Conservation (phyloP, 2,888 invertebrate species). For the Tortricodes alternella region DNA sequence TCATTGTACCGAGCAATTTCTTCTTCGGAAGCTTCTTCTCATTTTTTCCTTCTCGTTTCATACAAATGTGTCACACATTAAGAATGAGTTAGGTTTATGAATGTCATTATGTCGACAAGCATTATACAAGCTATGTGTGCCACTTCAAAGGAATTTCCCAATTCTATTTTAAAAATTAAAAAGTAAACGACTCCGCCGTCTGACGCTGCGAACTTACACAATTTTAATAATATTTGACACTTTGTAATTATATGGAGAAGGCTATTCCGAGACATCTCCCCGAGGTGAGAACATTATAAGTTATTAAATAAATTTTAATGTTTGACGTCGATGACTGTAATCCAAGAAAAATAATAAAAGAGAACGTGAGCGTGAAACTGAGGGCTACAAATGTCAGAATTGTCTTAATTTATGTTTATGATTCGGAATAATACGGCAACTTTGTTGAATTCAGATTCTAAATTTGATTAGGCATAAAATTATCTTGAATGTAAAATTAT, state of each 20-base stretch:
- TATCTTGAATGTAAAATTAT: background rate
- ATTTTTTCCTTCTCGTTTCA: slow-evolving; percentile 56
- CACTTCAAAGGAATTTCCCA: slow-evolving; percentile 13
- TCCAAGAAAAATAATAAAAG: slow-evolving; percentile 43
- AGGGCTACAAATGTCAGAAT: slow-evolving; percentile 59
- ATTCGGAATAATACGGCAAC: slow-evolving; percentile 59
- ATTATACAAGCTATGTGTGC: slow-evolving; percentile 20
- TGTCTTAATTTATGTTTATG: slow-evolving; percentile 60
- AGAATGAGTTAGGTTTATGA: slow-evolving; percentile 31
- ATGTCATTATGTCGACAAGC: slow-evolving; percentile 26
- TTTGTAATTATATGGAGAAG: slow-evolving; percentile 63
- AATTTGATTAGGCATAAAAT: background rate
- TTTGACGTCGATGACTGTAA: slow-evolving; percentile 34
- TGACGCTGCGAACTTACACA: slow-evolving; percentile 54
- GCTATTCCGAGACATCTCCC: slow-evolving; percentile 37
- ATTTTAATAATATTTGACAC: slow-evolving; percentile 71
- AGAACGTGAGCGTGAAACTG: slow-evolving; percentile 45
- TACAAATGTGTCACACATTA: slow-evolving; percentile 27
- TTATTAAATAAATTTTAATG: slow-evolving; percentile 52
- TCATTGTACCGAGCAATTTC: slow-evolving; percentile 69
- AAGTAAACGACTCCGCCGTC: slow-evolving; percentile 49
- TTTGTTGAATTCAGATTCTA: slow-evolving; percentile 24
- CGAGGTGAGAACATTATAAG: slow-evolving; percentile 46
- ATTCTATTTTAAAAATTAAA: slow-evolving; percentile 20
- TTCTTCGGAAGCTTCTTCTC: slow-evolving; percentile 63